These are phyloP conservation scores for Pollenia angustigena DNA, from an alignment of 2,888 invertebrate species.

Conservation along the genomic window DNA sequence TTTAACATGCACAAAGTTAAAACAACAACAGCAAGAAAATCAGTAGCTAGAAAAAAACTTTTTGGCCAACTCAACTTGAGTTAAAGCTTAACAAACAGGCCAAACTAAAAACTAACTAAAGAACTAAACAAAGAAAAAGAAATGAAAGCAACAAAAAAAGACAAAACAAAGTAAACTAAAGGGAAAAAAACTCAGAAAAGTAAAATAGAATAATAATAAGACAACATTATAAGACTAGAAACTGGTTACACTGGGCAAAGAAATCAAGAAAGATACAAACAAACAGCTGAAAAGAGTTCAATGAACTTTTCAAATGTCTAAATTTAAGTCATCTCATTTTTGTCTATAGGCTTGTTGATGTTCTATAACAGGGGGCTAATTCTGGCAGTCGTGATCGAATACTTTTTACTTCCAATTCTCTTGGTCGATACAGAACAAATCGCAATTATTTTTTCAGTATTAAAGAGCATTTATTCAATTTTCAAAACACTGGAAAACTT, in stretches of 20 bases:
- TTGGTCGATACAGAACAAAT: no score
- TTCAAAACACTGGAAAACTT: no score
- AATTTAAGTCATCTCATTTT: no score
- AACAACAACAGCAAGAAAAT: not conserved
- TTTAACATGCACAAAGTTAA: not conserved
- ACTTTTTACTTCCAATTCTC: no score
- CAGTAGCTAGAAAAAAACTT: not conserved
- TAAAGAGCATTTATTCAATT: no score
- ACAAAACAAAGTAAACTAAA: conserved; percentile 12
- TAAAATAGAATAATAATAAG: conserved; percentile 33
- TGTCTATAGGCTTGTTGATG: no score
- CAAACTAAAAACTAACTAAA: conserved; percentile 56
- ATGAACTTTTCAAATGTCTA: no score
- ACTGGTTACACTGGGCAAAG: conserved; percentile 36
- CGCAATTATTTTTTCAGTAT: no score
- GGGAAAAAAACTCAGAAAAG: not conserved
- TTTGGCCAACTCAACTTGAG: conserved; percentile 57
- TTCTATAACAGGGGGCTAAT: no score
- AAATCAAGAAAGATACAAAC: not conserved
- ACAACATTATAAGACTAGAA: conserved; percentile 24
- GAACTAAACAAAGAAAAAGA: conserved; percentile 36
- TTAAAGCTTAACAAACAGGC: conserved; percentile 51
- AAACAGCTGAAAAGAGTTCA: not conserved
- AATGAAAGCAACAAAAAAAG: conserved; percentile 28
- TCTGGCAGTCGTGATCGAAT: no score